Percentiles rank a stretch among this genome's conserved stretches.
Evolutionary conservation across 2,797 vertebrate species (phyloP).

Genomic region (Pogonophryne albipinna): DNA sequence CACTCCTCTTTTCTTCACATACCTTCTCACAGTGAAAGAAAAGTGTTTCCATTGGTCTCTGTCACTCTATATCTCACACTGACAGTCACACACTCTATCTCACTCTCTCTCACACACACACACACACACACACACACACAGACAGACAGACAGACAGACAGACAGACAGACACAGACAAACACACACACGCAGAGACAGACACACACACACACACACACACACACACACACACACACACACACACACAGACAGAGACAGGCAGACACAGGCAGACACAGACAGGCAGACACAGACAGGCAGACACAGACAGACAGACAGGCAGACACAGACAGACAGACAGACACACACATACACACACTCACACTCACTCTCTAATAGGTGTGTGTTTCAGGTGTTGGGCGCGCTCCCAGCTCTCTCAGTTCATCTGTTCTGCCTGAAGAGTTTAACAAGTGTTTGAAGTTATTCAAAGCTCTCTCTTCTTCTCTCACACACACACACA

Average conservation of each 20-base stretch:
- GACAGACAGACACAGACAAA: too few relatives aligned
- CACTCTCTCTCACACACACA: background rate
- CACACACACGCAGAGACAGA: background rate
- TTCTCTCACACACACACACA: background rate
- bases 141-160: too few relatives aligned
- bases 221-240: background rate
- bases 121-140: too few relatives aligned
- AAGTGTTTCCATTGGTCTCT: background rate
- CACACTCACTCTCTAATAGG: too few relatives aligned
- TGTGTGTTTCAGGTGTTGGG: slow-evolving; percentile 42
- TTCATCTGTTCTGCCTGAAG: slow-evolving; percentile 30
- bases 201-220: background rate
- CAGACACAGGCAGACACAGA: too few relatives aligned
- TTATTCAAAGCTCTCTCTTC: slow-evolving; percentile 22
- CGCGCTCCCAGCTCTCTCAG: background rate
- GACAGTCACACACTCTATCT: too few relatives aligned
- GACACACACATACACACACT: background rate
- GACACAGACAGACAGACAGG: background rate
- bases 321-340: background rate
- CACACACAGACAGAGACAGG: background rate
- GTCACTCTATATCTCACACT: background rate
- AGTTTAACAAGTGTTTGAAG: slow-evolving; percentile 52
- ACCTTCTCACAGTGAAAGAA: background rate
- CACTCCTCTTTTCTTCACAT: background rate
- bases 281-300: accelerated